Evolutionary conservation across 2,113 vertebrate species (phyloP), one percentile per base, ranked within the genome.

Genomic region (Saccopteryx leptura): DNA sequence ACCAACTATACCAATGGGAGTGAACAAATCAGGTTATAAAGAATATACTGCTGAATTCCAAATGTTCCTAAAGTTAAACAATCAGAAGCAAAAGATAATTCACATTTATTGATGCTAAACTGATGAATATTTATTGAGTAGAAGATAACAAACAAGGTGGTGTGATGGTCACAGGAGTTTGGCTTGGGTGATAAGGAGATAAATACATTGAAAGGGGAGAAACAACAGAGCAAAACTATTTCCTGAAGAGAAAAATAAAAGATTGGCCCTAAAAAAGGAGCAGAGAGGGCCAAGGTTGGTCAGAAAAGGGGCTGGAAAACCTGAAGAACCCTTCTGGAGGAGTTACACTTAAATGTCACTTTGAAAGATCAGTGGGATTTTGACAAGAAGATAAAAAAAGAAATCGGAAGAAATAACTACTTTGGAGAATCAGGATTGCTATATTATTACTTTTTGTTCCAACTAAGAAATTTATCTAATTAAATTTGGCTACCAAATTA

Each of bases 401-500:
- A 88, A 83, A 61, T 52, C 66, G 26, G 18, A 88, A 79, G 28
- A 46, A 7, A 82, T 28, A 82, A 82, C 65, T 48, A 21, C 33
- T 66, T 87, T 88, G 82, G 80, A 86, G 50, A 81, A 81, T 71
- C 21, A 78, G 4, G 82, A 46, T 48, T 92, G 5, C 86, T 81
- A 28, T 69, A 39, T 24, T 54, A 69, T 75, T 68, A 56, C 21
- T 75, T 89, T 65, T 84, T 86, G 18, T 68, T 23, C 61, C n/a
- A 68, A 83, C 39, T 80, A 84, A 89, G 72, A 94, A 88, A 82
- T 86, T 33, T 79, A n/a, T 23, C 18, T 91, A 56, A 80, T 76
- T 88, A 72, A 72, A 68, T 84, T 63, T 84, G 76, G 23, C 74
- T 91, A 52, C 33, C 58, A 71, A 88, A 90, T 65, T 65, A 12